A percentile compares a stretch with the other conserved stretches of the same genome.
phyloP scores from a whole-genome alignment of 2,888 invertebrate genomes.

The Hedya salicella region DNA sequence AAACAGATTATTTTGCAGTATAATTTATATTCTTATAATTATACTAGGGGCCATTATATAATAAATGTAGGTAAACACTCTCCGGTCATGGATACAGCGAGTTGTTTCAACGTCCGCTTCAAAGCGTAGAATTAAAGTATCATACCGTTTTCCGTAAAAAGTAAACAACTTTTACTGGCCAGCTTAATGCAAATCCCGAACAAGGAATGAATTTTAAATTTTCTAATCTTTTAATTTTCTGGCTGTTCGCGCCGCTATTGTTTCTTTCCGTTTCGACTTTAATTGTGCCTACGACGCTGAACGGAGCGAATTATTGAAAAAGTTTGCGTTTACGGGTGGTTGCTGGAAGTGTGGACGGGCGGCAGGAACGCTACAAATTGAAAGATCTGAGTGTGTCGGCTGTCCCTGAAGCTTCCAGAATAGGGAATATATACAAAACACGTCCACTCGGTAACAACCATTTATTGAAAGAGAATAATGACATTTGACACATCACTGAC shows the following conservation, averaged over 20 bases:
- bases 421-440: no score
- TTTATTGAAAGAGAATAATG: no score
- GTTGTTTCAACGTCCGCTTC: slow-evolving; percentile 9
- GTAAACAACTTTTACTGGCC: slow-evolving; percentile 38
- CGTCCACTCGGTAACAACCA: no score
- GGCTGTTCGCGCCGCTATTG: slow-evolving; percentile 39
- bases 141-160: slow-evolving; percentile 33
- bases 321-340: slow-evolving; percentile 42
- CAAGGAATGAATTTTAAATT: slow-evolving; percentile 41
- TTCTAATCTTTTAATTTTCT: slow-evolving; percentile 44
- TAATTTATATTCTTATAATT: no score
- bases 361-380: background rate
- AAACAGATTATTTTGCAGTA: no score
- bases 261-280: slow-evolving; percentile 40
- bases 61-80: background rate
- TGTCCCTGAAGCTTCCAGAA: no score
- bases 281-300: slow-evolving; percentile 44
- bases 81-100: background rate
- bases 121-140: slow-evolving; percentile 28
- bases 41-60: no score
- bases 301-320: slow-evolving; percentile 47
- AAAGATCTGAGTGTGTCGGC: no score
- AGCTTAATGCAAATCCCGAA: slow-evolving; percentile 36
- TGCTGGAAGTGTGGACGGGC: slow-evolving; percentile 17
- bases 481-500: no score